Conservation (phyloP, 1,140 invertebrate genomes). For the Ceratina japonica region DNA sequence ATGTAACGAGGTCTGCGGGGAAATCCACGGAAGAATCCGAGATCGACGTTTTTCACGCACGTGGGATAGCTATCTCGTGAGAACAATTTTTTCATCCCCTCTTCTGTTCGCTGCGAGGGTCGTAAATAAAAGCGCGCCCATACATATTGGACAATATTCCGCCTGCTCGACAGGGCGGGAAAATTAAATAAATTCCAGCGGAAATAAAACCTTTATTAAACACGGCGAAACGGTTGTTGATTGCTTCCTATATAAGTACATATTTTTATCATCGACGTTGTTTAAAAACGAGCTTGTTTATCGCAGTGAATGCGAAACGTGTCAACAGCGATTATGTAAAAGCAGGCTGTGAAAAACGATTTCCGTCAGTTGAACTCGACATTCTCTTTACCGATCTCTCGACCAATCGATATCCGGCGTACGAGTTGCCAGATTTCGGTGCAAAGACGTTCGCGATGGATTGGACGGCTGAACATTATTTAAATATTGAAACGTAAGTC, state of each 20-base stretch:
- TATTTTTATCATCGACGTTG: neutral
- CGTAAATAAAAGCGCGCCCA: neutral
- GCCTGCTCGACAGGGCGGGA: neutral
- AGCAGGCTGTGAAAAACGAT: too few relatives aligned
- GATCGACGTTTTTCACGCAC: slow-evolving; percentile 2
- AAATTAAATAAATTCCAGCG: slow-evolving; percentile 12
- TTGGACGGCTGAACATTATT: slow-evolving; percentile 27
- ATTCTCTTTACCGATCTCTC: too few relatives aligned
- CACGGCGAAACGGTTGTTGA: neutral
- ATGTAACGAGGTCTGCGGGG: slow-evolving; percentile 17
- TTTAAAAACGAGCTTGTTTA: too few relatives aligned
- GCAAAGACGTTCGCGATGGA: neutral
- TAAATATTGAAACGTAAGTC: slow-evolving; percentile 46
- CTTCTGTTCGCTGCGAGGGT: neutral
- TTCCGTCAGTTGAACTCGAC: too few relatives aligned
- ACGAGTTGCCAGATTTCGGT: neutral
- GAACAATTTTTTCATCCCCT: slow-evolving; percentile 16
- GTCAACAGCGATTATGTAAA: neutral
- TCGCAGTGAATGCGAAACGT: too few relatives aligned
- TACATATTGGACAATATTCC: neutral
- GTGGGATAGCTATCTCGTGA: neutral
- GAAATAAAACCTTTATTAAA: neutral
- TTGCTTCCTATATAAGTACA: neutral
- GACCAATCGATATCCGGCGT: too few relatives aligned
- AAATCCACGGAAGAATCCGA: neutral